Percentiles rank a stretch among this genome's conserved stretches.
phyloP scores from a whole-genome alignment of 2,797 vertebrate genomes.

The Xenentodon cancila region DNA sequence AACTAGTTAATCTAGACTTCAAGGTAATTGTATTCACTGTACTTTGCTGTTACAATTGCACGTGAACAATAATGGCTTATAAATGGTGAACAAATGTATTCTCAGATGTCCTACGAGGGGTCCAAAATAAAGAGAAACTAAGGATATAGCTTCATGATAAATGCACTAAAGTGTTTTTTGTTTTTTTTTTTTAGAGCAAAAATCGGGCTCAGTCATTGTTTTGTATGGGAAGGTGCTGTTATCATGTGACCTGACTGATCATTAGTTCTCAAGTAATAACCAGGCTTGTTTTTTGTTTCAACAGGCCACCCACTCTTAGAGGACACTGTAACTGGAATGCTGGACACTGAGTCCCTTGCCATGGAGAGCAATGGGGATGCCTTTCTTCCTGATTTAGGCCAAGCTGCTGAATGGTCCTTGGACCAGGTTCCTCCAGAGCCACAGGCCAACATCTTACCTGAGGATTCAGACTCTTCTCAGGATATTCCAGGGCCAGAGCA shows the following conservation, averaged over 20 bases:
- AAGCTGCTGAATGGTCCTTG: conserved; percentile 71
- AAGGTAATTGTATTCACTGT: no score
- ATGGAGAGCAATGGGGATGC: conserved; percentile 77
- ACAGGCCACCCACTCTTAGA: conserved; percentile 64
- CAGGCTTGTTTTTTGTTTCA: neutral
- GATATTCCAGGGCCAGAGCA: conserved; percentile 41
- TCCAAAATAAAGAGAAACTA: no score
- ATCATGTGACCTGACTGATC: neutral
- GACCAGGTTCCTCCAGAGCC: conserved; percentile 69
- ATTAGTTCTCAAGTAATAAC: neutral
- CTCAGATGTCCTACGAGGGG: no score
- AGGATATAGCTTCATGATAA: no score
- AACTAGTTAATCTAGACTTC: no score
- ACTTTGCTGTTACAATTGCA: no score
- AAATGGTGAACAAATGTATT: no score
- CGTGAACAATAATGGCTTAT: no score
- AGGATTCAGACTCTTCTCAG: conserved; percentile 53
- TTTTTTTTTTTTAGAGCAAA: no score
- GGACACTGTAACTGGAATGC: conserved; percentile 74
- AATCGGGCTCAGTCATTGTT: no score
- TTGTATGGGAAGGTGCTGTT: neutral
- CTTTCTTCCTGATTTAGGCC: conserved; percentile 68
- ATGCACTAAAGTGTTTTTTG: no score
- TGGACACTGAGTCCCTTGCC: conserved; percentile 75
- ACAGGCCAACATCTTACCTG: conserved; percentile 52